phyloP scores from a whole-genome alignment of 1,140 invertebrate genomes.

The Drosophila hydei region DNA sequence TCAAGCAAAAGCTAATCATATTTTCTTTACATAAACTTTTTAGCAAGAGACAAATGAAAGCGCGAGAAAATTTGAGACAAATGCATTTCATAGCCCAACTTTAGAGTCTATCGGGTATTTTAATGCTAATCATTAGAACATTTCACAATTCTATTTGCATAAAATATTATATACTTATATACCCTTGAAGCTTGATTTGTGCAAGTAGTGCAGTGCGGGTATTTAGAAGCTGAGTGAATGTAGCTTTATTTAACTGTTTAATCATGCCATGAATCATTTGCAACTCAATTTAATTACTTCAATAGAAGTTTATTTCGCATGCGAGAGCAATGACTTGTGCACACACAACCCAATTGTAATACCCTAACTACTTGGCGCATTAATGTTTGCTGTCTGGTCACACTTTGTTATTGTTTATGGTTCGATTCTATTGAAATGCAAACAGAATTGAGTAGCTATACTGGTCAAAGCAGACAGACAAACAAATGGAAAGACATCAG shows the following conservation, averaged over 20 bases:
- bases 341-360: not conserved
- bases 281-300: not conserved
- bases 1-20: too few species aligned
- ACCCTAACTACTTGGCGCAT: not conserved
- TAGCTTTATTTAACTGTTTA: not conserved
- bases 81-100: too few species aligned
- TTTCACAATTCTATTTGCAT: too few species aligned
- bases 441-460: conserved; percentile 10
- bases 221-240: not conserved
- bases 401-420: conserved; percentile 34
- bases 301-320: not conserved
- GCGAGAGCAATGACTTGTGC: not conserved
- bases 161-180: too few species aligned
- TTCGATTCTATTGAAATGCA: conserved; percentile 11
- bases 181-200: too few species aligned
- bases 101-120: too few species aligned
- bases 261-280: not conserved
- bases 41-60: too few species aligned
- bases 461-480: conserved; percentile 12
- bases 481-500: conserved; percentile 10
- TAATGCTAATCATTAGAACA: too few species aligned
- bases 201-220: not conserved
- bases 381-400: conserved; percentile 11
- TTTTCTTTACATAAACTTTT: too few species aligned
- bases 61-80: too few species aligned